Evolutionary conservation across 2,888 invertebrate genomes (phyloP).

Genomic region (Melipona bicolor): DNA sequence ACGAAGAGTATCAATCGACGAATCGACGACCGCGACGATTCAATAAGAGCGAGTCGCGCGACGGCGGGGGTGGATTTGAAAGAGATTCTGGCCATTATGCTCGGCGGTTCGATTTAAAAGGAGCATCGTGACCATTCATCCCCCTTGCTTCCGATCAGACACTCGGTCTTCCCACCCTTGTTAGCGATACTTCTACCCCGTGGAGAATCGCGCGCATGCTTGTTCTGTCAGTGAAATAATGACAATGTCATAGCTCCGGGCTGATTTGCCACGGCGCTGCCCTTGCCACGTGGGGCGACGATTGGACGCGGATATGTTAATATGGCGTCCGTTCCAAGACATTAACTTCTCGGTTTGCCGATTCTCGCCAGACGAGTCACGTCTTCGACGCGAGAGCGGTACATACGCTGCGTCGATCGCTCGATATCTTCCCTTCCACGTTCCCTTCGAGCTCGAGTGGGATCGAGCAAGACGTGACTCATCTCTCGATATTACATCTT

Average conservation of each 20-base stretch:
- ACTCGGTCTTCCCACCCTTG: constrained; percentile 80
- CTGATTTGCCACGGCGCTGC: constrained; percentile 79
- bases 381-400: constrained; percentile 54
- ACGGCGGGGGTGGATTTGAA: constrained; percentile 27
- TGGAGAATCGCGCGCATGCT: constrained; percentile 83
- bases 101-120: constrained; percentile 60
- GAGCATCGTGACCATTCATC: constrained; percentile 46
- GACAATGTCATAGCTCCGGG: constrained; percentile 82
- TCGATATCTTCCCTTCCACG: constrained; percentile 31
- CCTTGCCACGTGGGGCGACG: constrained; percentile 82
- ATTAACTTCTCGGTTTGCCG: constrained; percentile 77
- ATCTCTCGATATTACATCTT: not conserved
- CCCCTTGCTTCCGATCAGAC: constrained; percentile 52
- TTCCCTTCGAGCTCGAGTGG: not conserved
- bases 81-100: constrained; percentile 41
- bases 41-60: not conserved
- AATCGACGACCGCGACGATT: not conserved
- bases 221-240: constrained; percentile 83
- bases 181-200: constrained; percentile 79
- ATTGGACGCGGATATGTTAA: constrained; percentile 84
- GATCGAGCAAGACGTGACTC: constrained; percentile 29
- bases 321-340: constrained; percentile 84
- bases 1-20: constrained; percentile 8
- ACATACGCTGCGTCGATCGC: constrained; percentile 49
- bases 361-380: constrained; percentile 67